Percentiles rank a stretch among this genome's conserved stretches.
Evolutionary conservation across 1,140 invertebrate species (phyloP).

Genomic region (Micrasema longulum): DNA sequence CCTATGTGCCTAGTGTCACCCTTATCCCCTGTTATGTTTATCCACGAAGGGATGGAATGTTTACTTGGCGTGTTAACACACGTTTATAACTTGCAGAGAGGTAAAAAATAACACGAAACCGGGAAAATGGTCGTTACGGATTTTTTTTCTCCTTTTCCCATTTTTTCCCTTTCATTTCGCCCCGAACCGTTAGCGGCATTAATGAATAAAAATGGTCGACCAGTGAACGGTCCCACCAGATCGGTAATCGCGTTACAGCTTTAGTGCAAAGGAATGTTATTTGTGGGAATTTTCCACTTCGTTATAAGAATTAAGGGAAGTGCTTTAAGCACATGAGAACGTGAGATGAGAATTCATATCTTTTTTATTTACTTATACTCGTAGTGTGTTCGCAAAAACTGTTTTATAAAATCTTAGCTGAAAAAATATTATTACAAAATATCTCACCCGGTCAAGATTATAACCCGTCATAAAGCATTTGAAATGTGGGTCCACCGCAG

Average conservation of each 20-base stretch:
- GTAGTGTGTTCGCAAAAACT: too few species aligned
- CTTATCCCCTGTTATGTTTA: constrained; percentile 32
- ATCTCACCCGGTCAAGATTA: too few species aligned
- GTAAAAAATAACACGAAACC: constrained; percentile 15
- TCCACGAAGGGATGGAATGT: constrained; percentile 48
- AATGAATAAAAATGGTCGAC: constrained; percentile 37
- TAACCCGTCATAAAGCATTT: too few species aligned
- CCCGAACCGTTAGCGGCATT: constrained; percentile 10
- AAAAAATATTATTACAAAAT: too few species aligned
- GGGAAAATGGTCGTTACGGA: constrained; percentile 34
- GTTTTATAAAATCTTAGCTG: too few species aligned
- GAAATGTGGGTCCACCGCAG: too few species aligned
- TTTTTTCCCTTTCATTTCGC: too few species aligned
- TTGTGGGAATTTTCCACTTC: constrained; percentile 18
- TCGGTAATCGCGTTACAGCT: constrained; percentile 31
- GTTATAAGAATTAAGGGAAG: constrained; percentile 21
- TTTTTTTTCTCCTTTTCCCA: constrained; percentile 31
- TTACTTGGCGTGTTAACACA: constrained; percentile 50
- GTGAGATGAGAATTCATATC: too few species aligned
- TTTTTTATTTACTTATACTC: too few species aligned
- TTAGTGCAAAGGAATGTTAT: constrained; percentile 13
- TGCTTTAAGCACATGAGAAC: constrained; percentile 3
- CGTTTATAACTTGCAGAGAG: constrained; percentile 43
- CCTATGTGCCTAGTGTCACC: neutral
- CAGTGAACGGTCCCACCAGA: constrained; percentile 27